Evolutionary conservation across 2,797 vertebrate species (phyloP), one percentile per base, ranked within the genome.

Genomic region (Ficedula albicollis): DNA sequence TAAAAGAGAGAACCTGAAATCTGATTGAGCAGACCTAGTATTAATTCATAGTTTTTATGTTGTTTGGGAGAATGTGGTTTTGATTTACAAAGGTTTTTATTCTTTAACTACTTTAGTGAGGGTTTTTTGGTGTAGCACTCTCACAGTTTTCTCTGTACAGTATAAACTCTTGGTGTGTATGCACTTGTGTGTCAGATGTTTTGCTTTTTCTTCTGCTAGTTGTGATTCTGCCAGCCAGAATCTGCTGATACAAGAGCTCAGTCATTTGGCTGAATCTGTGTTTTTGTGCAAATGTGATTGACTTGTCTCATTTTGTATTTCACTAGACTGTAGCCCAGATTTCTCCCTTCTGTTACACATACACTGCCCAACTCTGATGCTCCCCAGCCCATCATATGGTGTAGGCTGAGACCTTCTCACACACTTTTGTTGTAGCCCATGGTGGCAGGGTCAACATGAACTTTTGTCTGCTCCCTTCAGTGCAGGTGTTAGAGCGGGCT

Each of bases 261-360:
- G 54, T 78, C 66, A 59, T 75, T 90, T 95, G 94, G 87, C 90
- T 88, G 62, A 55, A 48, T 86, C 73, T 69, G 25, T 93, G 83
- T 69, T 96, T 90, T 90, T 90, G 76, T 94, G 87, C 80, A 72
- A 91, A 93, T 55, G 48, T 91, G 82, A 85, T 78, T 75, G 84
- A 84, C 85, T 85, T 85, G 76, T 81, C 91, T 95, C 83, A 63
- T 91, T 91, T 94, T 60, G 16, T 58, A 36, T 95, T 84, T 93
- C 73, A 59, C 76, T 94, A 90, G 63, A 49, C 79, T 90, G n/a
- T 32, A 90, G 79, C 46, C 85, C 87, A 93, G 76, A 90, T 95
- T 96, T 95, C 69, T 94, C 58, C 93, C 79, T 95, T 95, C 90
- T 94, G 94, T 91, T 84, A 22, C 54, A 27, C 43, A 9, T 4